Evolutionary conservation across 2,888 invertebrate genomes (phyloP), one percentile per base, ranked within the genome.

Genomic region (Caenorhabditis uteleia): DNA sequence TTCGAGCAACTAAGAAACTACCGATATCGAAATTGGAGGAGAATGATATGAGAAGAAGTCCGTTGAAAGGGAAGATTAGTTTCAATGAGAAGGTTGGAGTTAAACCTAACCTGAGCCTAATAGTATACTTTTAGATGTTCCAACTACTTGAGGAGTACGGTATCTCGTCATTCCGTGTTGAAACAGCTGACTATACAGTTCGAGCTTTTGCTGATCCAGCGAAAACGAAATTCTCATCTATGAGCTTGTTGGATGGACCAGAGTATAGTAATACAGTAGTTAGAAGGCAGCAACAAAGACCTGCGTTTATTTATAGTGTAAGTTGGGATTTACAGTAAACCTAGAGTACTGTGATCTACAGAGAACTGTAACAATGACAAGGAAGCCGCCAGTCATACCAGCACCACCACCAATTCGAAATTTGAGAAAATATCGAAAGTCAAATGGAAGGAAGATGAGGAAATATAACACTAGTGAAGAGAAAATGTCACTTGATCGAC

Each of bases 71-170:
- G 29, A 45, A 10, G n/a, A 42, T 46, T 7, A 46, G 47, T 4
- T 60, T 60, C 16, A 60, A 60, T 27, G 60, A 60, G 26, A 60
- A 60, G 47, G 57, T 50, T 21, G 8, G 21, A 25, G 39, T 7
- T 3, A n/a, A 8, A 16, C 29, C 45, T 18, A 31, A 20, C 2
- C 18, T 10, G 38, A 38, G 6, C 20, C 7, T 6, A 38, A 8
- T 10, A 20, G 14, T 38, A 6, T 1, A 38, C 14, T 57, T 59
- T 25, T 50, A 59, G 60, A 55, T 61, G 61, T 61, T 61, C 48
- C 61, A 61, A 55, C 55, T 61, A 16, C 55, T 61, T 36, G 55
- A 61, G 3, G 61, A 61, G 25, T 61, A 55, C 50, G 61, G 61
- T n/a, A 55, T 61, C 26, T 39, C 25, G 20, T 43, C 54, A 6